Conservation (phyloP, 2,888 invertebrate species). For the Uropetala carovei region DNA sequence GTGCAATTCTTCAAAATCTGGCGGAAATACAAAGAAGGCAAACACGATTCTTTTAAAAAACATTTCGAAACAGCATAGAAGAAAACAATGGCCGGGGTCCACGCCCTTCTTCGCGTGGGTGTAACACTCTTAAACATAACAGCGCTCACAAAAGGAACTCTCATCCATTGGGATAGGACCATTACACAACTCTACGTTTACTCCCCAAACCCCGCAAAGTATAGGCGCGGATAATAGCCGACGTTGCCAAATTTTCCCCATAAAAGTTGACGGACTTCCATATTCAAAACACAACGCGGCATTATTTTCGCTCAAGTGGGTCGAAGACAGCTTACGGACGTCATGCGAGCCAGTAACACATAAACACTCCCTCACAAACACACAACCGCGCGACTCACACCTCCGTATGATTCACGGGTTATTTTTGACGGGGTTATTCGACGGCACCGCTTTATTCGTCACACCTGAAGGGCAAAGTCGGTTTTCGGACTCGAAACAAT, state of each 20-base stretch:
- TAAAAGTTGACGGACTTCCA: background rate
- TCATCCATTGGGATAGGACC: conserved; percentile 13
- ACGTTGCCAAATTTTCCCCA: background rate
- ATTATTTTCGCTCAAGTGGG: background rate
- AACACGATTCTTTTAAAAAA: background rate
- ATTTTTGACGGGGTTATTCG: background rate
- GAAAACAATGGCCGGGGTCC: conserved; percentile 20
- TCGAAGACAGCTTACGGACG: background rate
- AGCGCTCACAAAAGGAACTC: conserved; percentile 21
- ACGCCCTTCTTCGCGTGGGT: conserved; percentile 50
- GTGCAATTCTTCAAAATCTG: background rate
- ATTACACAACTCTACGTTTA: background rate
- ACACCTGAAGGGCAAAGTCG: background rate
- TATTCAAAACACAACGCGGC: background rate
- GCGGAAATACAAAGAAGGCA: background rate
- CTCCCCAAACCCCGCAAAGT: background rate
- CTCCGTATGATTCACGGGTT: conserved; percentile 12
- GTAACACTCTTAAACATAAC: background rate
- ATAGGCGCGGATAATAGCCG: background rate
- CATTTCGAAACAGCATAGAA: background rate
- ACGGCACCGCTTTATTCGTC: background rate
- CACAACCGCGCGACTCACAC: background rate
- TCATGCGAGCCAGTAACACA: background rate
- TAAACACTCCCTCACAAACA: background rate
- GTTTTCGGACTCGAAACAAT: background rate